Percentiles rank a stretch among this genome's conserved stretches.
Conservation (phyloP, 2,113 vertebrate genomes). For the Odontophorus gujanensis region DNA sequence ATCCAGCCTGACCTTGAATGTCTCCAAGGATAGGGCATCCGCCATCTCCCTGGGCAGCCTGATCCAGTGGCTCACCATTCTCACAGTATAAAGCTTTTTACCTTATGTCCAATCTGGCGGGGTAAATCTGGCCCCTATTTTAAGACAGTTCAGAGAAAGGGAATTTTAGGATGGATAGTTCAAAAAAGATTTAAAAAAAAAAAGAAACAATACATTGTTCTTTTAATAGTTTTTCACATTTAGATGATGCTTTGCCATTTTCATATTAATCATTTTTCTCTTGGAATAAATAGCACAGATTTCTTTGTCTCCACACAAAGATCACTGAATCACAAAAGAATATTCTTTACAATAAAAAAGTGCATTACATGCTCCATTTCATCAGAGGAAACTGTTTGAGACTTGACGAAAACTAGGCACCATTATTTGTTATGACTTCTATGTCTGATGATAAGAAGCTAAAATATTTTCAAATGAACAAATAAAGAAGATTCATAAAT, state of each 20-base stretch:
- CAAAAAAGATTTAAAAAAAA: not conserved
- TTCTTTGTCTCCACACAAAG: not conserved
- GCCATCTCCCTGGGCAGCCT: too few species aligned
- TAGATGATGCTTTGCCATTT: not conserved
- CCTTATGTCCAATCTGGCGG: not conserved
- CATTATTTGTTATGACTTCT: not conserved
- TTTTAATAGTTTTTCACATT: not conserved
- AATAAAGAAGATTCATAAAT: not conserved
- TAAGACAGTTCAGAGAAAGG: not conserved
- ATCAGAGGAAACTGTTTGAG: not conserved
- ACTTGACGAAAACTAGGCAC: not conserved
- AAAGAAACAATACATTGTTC: not conserved
- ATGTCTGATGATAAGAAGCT: not conserved
- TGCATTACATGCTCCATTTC: not conserved
- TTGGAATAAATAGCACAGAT: not conserved
- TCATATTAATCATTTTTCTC: not conserved
- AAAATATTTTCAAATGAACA: not conserved
- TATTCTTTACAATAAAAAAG: not conserved
- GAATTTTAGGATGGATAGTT: not conserved
- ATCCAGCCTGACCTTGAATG: too few species aligned
- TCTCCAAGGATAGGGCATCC: too few species aligned
- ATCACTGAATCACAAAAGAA: constrained; percentile 8
- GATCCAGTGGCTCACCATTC: too few species aligned
- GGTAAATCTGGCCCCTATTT: not conserved
- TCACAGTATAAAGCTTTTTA: too few species aligned